Percentiles rank a stretch among this genome's conserved stretches.
Conservation (phyloP, 2,797 vertebrate species). For the Neosilurus mollespiculum region DNA sequence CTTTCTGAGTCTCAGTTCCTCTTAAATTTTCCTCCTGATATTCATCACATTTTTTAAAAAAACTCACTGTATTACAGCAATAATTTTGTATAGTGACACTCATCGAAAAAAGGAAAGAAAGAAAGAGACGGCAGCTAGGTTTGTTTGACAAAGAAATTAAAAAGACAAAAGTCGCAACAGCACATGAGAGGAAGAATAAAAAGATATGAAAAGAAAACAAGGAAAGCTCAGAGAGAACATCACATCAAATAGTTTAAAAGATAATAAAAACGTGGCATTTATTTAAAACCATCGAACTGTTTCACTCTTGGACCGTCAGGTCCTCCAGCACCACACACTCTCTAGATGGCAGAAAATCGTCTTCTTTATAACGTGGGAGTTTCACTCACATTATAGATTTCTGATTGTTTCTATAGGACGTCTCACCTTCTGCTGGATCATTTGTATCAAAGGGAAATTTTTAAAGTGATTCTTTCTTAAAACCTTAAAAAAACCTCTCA, state of each 20-base stretch:
- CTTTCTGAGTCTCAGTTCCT: slow-evolving; percentile 4
- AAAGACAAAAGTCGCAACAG: neutral
- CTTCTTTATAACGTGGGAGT: neutral
- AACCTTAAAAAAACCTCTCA: too few species aligned
- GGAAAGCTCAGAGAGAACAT: neutral
- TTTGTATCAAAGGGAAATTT: neutral
- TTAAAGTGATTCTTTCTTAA: too few species aligned
- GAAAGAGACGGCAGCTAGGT: neutral
- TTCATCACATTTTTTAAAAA: neutral
- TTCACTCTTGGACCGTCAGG: neutral
- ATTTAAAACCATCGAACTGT: neutral
- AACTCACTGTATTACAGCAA: neutral
- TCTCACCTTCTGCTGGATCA: neutral
- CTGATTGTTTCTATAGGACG: neutral
- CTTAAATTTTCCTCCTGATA: neutral
- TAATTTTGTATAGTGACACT: too few species aligned
- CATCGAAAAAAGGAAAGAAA: neutral
- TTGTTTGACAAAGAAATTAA: neutral
- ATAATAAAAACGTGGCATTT: neutral
- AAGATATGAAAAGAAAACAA: neutral
- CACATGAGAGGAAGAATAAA: neutral
- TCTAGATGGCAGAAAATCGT: neutral
- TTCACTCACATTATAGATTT: neutral
- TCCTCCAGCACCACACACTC: too few species aligned
- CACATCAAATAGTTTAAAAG: neutral